Percentiles rank a stretch among this genome's conserved stretches.
These are phyloP conservation scores for Metaphire vulgaris DNA, from an alignment of 1,140 invertebrate genomes.

Conservation along the genomic window DNA sequence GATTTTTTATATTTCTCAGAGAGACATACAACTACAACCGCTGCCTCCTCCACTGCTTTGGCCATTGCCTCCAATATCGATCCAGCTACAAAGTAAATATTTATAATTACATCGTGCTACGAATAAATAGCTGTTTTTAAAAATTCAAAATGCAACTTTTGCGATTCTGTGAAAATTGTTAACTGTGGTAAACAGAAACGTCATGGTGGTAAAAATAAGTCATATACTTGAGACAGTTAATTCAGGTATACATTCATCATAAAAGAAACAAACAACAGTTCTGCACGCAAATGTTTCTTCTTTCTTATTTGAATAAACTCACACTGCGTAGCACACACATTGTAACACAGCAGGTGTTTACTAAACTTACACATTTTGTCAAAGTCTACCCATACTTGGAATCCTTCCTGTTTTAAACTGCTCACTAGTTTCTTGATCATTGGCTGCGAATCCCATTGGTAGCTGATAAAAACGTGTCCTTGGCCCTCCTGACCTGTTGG, in stretches of 20 bases:
- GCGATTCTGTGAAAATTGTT: too few species aligned
- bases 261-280: not conserved
- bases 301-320: not conserved
- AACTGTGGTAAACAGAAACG: not conserved
- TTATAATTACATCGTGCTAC: too few species aligned
- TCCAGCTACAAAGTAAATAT: conserved; percentile 20
- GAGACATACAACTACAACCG: conserved; percentile 32
- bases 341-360: too few species aligned
- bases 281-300: not conserved
- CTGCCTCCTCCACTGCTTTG: conserved; percentile 31
- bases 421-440: conserved; percentile 35
- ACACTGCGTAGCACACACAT: not conserved
- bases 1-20: conserved; percentile 34
- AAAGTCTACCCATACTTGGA: conserved; percentile 34
- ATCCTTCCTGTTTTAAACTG: conserved; percentile 31
- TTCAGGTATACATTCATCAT: too few species aligned
- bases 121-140: too few species aligned
- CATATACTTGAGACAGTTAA: too few species aligned
- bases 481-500: too few species aligned
- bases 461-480: conserved; percentile 45
- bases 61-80: conserved; percentile 34
- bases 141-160: too few species aligned
- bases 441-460: conserved; percentile 40
- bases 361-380: conserved; percentile 31
- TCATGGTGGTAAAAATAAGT: too few species aligned